Base-by-base conservation (phyloP, 2,888 invertebrate genomes). In the Onthophagus sagittarius region DNA sequence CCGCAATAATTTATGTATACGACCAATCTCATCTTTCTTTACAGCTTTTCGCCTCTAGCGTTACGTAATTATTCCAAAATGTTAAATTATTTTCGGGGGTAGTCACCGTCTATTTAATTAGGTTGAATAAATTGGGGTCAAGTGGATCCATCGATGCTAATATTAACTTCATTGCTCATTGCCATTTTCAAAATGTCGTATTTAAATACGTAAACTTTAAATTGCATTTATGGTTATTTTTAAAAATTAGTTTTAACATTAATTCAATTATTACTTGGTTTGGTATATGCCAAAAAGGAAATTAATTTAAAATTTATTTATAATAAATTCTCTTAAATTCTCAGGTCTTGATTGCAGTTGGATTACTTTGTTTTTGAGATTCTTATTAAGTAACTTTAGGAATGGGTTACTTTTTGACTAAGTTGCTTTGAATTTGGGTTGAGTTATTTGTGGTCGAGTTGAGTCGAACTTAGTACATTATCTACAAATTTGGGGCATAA, bases 61-160 rank as follows among this genome's bases (percentile, higher is more conserved):
- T 11, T 53, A 53, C 2, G 7, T 53, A 53, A 53, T 53, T 53
- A 53, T 9, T 9, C 11, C 6, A 2, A 53, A 23, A 1, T 23
- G 3, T 23, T 23, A 23, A 23, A 23, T 53, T 11, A 4, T 53
- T 53, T 23, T 23, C 3, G 1, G 23, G 39, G 39, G 11, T 53
- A 53, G 7, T n/a, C n/a, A 53, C 15, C 7, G 39, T 39, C 39
- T n/a, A 64, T 53, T 65, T 53, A 71, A 71, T 71, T 71, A 33
- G 71, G 71, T 71, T 71, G 65, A 32, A 65, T 64, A 64, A 71
- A 71, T 71, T 71, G 65, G 64, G 71, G 71, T 71, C 65, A 71
- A 71, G 71, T 71, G 53, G 71, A 15, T 53, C 39, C 39, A 53
- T 53, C 39, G 39, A 53, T 53, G 39, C 39, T 53, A 53, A 53